Evolutionary conservation across 2,113 vertebrate species (phyloP), one percentile per base, ranked within the genome.

Genomic region (Bothrops jararaca): DNA sequence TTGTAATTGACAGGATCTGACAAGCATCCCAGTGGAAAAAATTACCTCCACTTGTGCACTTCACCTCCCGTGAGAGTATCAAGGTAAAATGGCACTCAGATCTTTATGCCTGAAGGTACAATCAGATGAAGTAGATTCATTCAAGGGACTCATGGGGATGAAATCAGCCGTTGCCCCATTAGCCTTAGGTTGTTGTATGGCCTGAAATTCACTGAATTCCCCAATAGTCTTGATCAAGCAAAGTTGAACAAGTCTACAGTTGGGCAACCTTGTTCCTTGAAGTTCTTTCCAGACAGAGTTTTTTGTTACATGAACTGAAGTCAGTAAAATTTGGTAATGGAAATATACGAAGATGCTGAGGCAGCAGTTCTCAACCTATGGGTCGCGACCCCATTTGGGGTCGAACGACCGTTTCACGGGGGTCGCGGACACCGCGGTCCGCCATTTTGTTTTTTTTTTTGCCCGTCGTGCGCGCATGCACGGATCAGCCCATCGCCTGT

Each of bases 1-100:
- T 96, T 96, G 94, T 96, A 97, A 88, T 91, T 96, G 95, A 96
- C 96, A 96, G 94, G 94, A 96, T 95, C 93, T 95, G 94, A 96
- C 96, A 97, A 95, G 95, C 92, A 95, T 96, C 94, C 95, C 95
- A 95, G 89, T 95, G 94, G 94, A 95, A 96, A 96, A 96, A 96
- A 95, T 94, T 94, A 93, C 74, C 94, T 96, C 93, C 93, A 87
- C 85, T 94, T 54, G 95, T 94, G 92, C 95, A 94, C 91, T 95
- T 95, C 94, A 93, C 85, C 93, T 91, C 94, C 90, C 94, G 80
- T 85, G 95, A 93, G 94, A 96, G 74, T 92, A 95, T 89, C 94
- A 94, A 94, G 91, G 90, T 85, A 93, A 90, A 89, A 86, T 39
- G 0, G 54, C 5, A 39, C 57, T 90, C 95, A 95, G 93, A 94